Evolutionary conservation across 2,797 vertebrate species (phyloP), one percentile per base, ranked within the genome.

Genomic region (Zalophus californianus): DNA sequence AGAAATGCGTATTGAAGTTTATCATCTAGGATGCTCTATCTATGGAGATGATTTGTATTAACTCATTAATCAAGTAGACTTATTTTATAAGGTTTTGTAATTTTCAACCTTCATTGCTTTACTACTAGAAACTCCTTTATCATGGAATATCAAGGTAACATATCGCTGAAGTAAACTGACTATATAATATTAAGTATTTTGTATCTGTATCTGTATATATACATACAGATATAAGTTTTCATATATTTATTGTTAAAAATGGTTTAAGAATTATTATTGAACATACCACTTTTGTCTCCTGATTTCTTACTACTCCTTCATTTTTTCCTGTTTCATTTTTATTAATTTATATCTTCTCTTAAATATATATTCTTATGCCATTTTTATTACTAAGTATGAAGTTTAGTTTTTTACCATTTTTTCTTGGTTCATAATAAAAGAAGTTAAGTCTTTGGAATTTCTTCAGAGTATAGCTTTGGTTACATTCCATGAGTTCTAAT

Each of bases 41-140:
- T 58, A 16, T 58, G 12, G 38, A 86, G 10, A 86, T 80, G 1
- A 84, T 90, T 90, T 91, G 13, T 87, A n/a, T 60, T 84, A 90
- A 90, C 41, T 27, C 11, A 87, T 90, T 85, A 94, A 79, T 50
- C 91, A 95, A 79, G 2, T 13, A 60, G 29, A 56, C 27, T 23
- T 68, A 82, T 38, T 73, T 96, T 79, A 66, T 82, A 14, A 79
- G 8, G 3, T 70, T 93, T 92, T 13, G 15, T 92, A 95, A 62
- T 60, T 93, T 94, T 92, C 25, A 92, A 62, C 58, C 21, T 89
- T 78, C 2, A 25, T 8, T 23, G 27, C 48, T 85, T 92, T 85
- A 60, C 25, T 88, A n/a, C 23, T 77, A 80, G 60, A 92, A 90
- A 70, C 41, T 83, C 48, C 50, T 91, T 94, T 91, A 50, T 94